Conservation (phyloP, 2,797 vertebrate genomes). For the Iguana delicatissima region DNA sequence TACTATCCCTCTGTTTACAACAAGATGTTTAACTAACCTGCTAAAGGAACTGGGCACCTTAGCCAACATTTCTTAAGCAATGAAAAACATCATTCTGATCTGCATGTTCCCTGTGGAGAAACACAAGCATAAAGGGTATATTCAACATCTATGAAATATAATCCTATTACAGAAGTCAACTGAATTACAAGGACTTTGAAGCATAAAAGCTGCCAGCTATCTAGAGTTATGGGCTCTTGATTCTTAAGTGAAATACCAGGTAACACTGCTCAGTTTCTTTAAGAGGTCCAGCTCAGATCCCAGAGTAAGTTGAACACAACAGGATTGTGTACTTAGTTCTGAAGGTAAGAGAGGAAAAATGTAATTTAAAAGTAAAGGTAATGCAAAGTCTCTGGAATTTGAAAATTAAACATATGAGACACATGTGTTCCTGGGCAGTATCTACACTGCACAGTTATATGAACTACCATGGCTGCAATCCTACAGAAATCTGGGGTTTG, state of each 20-base stretch:
- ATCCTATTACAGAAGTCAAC: slow-evolving; percentile 70
- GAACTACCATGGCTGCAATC: too few species aligned
- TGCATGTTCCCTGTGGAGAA: slow-evolving; percentile 72
- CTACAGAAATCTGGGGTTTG: too few species aligned
- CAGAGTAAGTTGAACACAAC: slow-evolving; percentile 57
- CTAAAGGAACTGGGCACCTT: slow-evolving; percentile 73
- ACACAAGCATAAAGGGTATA: slow-evolving; percentile 71
- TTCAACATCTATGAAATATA: slow-evolving; percentile 74
- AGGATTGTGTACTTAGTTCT: slow-evolving; percentile 53
- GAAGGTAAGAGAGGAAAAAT: slow-evolving; percentile 21
- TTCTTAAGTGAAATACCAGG: slow-evolving; percentile 72
- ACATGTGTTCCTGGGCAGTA: too few species aligned
- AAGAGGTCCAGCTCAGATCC: slow-evolving; percentile 67
- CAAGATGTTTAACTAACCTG: slow-evolving; percentile 71
- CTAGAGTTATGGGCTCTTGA: slow-evolving; percentile 69
- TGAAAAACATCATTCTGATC: slow-evolving; percentile 75
- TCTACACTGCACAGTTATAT: too few species aligned
- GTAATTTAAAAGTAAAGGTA: too few species aligned
- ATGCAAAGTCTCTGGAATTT: background rate
- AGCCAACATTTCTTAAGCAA: slow-evolving; percentile 69
- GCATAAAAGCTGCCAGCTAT: slow-evolving; percentile 73
- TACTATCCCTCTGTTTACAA: slow-evolving; percentile 54
- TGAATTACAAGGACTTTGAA: slow-evolving; percentile 76
- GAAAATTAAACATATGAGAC: background rate
- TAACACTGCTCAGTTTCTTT: slow-evolving; percentile 63